Base-by-base conservation (phyloP, 2,797 vertebrate genomes). In the Morelia viridis region DNA sequence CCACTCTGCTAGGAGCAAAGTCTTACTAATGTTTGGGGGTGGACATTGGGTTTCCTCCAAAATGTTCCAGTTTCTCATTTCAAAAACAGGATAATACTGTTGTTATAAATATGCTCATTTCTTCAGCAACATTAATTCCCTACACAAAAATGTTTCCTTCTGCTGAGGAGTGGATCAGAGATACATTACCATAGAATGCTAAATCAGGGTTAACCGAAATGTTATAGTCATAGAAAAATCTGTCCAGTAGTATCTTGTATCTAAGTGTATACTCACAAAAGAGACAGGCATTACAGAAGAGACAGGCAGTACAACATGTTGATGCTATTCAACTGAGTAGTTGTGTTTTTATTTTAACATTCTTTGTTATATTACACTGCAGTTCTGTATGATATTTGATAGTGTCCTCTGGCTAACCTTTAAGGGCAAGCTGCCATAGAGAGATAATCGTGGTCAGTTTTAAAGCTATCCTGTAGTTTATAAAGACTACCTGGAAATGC, bases 391-490 rank as follows among this genome's bases (percentile, higher is more conserved):
- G 26, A 95, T 95, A 93, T 93, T 91, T 62, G 76, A 24, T 90
- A 90, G 87, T 87, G 94, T 68, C 50, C 94, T 94, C 90, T 83
- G 61, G 50, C 58, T 96, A 95, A 95, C 92, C 95, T 97, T 93
- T 96, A 94, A 95, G 96, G 91, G 89, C 94, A 96, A 93, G 88
- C 92, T 96, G 95, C 92, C 87, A 91, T 53, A 7, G 12, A 80
- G 58, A 7, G 93, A 96, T 90, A 93, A 93, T 88, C 90, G 91
- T 92, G 86, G 80, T 50, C 35, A 28, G 85, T 83, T 71, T 90
- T 11, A 0, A 8, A 94, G 60, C 0, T 89, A n/a, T 85, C 35
- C 5, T 17, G 1, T 1, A 10, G 10, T 83, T 26, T 87, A 50
- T 0, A 0, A 1, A 10, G 0, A 41, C 46, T 0, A 19, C 0